These are phyloP conservation scores for Apocrypta bakeri DNA, from an alignment of 1,140 invertebrate genomes.

Conservation along the genomic window DNA sequence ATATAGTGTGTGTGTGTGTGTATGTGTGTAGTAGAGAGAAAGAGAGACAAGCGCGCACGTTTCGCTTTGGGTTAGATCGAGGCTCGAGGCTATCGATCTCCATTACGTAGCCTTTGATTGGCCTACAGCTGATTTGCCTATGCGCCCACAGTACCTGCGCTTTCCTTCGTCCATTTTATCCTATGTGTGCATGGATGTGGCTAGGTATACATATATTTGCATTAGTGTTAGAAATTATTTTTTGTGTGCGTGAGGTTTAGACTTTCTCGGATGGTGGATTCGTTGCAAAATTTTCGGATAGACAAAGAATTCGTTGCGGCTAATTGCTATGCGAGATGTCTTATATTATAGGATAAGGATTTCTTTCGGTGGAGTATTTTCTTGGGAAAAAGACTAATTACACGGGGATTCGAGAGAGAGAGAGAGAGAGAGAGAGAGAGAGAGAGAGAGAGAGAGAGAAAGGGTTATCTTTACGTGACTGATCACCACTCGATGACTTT, in stretches of 20 bases:
- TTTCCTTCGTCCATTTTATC: neutral
- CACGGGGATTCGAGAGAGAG: neutral
- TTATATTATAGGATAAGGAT: neutral
- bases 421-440: too few relatives aligned
- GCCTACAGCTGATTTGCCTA: conserved; percentile 60
- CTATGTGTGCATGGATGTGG: neutral
- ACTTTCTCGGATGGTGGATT: neutral
- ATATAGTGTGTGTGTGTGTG: too few relatives aligned
- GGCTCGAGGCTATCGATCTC: conserved; percentile 66
- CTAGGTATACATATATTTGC: too few relatives aligned
- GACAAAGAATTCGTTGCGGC: conserved; percentile 3
- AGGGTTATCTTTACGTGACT: neutral
- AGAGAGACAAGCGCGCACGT: conserved; percentile 31
- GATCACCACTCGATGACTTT: neutral
- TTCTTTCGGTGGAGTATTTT: neutral
- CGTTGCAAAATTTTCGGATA: conserved; percentile 48
- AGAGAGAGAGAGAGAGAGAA: too few relatives aligned
- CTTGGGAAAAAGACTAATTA: neutral
- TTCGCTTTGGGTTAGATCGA: conserved; percentile 55
- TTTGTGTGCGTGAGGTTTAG: too few relatives aligned
- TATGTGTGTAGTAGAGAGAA: neutral
- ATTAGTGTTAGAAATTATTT: too few relatives aligned
- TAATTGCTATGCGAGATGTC: neutral
- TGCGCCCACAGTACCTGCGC: neutral
- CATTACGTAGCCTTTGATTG: conserved; percentile 55